A percentile compares a stretch with the other conserved stretches of the same genome.
Evolutionary conservation across 1,140 invertebrate species (phyloP).

Genomic region (Papilio xuthus): DNA sequence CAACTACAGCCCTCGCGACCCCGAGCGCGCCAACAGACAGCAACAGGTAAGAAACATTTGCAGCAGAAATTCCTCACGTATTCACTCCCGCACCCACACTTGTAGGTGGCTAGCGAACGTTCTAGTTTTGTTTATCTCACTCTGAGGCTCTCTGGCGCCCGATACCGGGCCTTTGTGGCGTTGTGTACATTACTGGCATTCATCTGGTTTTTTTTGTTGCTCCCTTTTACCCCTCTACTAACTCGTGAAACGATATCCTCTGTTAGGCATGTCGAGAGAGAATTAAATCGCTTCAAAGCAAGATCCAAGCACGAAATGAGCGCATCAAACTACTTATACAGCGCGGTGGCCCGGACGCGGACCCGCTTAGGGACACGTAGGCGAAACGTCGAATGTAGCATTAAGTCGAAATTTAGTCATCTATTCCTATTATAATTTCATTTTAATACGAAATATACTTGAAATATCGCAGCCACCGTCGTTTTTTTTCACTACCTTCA

Average conservation of each 20-base stretch:
- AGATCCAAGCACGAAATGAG: conserved; percentile 92
- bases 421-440: conserved; percentile 72
- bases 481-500: conserved; percentile 71
- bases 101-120: conserved; percentile 66
- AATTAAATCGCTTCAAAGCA: conserved; percentile 92
- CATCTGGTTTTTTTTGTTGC: conserved; percentile 84
- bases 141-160: conserved; percentile 52
- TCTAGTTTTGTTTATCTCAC: conserved; percentile 74
- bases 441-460: conserved; percentile 69
- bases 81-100: conserved; percentile 48
- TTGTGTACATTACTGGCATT: conserved; percentile 77
- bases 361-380: conserved; percentile 84
- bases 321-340: conserved; percentile 93
- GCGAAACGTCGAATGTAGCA: conserved; percentile 52
- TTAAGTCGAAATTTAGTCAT: conserved; percentile 66
- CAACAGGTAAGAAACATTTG: conserved; percentile 92
- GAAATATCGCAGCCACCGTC: conserved; percentile 75
- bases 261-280: conserved; percentile 91
- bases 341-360: conserved; percentile 90
- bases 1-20: conserved; percentile 90
- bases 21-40: conserved; percentile 91
- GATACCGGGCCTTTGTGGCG: conserved; percentile 47
- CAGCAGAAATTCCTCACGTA: conserved; percentile 31
- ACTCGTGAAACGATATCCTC: conserved; percentile 74
- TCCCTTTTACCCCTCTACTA: conserved; percentile 75